Conservation (phyloP, 2,888 invertebrate genomes). For the Bembecia ichneumoniformis region DNA sequence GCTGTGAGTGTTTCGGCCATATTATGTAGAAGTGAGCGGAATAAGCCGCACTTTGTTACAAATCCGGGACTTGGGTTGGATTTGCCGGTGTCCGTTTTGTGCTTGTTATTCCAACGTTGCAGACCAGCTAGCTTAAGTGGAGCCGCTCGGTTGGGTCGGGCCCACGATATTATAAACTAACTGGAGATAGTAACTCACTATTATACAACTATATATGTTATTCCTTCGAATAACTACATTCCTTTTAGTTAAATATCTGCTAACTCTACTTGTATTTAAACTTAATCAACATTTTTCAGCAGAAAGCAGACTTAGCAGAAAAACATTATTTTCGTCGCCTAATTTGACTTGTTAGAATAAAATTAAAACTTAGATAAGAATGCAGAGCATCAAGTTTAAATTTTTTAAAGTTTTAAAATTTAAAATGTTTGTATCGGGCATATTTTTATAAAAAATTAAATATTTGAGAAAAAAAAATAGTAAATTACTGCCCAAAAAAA, state of each 20-base stretch:
- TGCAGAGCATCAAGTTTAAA: no score
- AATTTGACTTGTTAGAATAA: no score
- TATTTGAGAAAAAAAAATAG: no score
- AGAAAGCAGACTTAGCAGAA: no score
- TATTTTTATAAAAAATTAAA: no score
- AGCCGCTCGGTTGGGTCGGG: neutral
- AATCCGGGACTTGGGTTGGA: conserved; percentile 58
- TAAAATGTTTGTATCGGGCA: no score
- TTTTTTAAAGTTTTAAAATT: no score
- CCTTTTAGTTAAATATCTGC: no score
- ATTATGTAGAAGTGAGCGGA: conserved; percentile 48
- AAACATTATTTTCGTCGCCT: no score
- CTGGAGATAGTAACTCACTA: neutral
- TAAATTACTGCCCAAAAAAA: no score
- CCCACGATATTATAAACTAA: neutral
- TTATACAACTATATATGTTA: neutral
- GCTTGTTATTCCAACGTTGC: conserved; percentile 53
- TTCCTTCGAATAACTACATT: no score
- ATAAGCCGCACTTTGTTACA: conserved; percentile 57
- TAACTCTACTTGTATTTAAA: neutral
- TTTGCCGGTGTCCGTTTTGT: conserved; percentile 56
- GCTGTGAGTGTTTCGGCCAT: conserved; percentile 42
- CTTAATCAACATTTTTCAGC: neutral
- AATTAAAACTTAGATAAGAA: no score
- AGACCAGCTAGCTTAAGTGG: conserved; percentile 22